phyloP scores from a whole-genome alignment of 2,888 invertebrate species.

The Hipparchia semele region DNA sequence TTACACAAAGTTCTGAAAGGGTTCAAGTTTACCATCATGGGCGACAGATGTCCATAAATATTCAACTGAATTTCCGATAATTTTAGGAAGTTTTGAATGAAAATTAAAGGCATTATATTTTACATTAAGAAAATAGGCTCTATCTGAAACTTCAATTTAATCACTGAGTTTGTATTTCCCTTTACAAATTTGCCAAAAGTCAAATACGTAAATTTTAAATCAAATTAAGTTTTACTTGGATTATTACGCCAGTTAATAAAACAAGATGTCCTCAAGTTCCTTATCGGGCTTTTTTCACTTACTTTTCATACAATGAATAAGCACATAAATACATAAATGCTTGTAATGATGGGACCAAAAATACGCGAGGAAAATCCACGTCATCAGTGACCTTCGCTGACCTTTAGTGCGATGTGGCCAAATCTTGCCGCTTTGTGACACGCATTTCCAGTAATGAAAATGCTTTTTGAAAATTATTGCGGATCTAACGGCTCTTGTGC shows the following conservation, averaged over 20 bases:
- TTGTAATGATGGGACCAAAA: too few relatives aligned
- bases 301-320: too few relatives aligned
- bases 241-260: not conserved
- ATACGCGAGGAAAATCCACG: too few relatives aligned
- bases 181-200: not conserved
- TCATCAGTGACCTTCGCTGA: too few relatives aligned
- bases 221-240: not conserved
- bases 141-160: not conserved
- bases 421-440: too few relatives aligned
- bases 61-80: slow-evolving; percentile 23
- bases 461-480: too few relatives aligned
- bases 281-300: too few relatives aligned
- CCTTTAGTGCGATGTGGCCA: too few relatives aligned
- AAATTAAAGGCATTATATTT: slow-evolving; percentile 10
- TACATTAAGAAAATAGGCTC: slow-evolving; percentile 11
- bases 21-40: slow-evolving; percentile 2
- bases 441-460: too few relatives aligned
- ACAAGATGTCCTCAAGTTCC: too few relatives aligned
- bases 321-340: too few relatives aligned
- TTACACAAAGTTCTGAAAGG: not conserved
- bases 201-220: not conserved
- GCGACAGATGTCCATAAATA: slow-evolving; percentile 1
- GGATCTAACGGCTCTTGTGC: too few relatives aligned
- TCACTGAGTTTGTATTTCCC: slow-evolving; percentile 4
- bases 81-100: slow-evolving; percentile 20